These are phyloP conservation scores for Fulmarus glacialis DNA, from an alignment of 2,113 vertebrate genomes.

Conservation along the genomic window DNA sequence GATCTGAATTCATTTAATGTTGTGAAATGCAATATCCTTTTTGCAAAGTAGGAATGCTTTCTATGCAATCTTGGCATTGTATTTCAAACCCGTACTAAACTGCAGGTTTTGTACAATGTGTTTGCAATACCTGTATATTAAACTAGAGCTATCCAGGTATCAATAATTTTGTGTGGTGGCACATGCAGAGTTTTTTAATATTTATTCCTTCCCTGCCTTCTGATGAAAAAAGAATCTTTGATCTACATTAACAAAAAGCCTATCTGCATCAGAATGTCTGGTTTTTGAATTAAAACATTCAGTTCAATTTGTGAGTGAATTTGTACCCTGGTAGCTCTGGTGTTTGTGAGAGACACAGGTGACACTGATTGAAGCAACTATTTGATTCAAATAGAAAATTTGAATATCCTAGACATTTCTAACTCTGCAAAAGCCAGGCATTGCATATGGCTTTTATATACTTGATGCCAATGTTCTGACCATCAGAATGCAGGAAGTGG, in stretches of 20 bases:
- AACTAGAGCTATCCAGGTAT: not conserved
- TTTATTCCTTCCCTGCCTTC: not conserved
- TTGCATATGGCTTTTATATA: not conserved
- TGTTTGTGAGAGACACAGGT: not conserved
- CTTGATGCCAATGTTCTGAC: not conserved
- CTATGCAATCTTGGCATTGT: not conserved
- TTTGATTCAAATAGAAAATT: not conserved
- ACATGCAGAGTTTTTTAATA: not conserved
- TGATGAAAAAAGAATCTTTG: not conserved
- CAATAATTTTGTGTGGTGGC: not conserved
- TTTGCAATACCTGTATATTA: not conserved
- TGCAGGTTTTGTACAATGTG: not conserved
- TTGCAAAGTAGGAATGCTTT: not conserved
- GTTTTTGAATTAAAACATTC: not conserved
- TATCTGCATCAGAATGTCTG: not conserved
- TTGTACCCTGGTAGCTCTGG: not conserved
- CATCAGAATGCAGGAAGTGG: not conserved
- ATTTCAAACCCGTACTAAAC: not conserved
- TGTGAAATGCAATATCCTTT: conserved; percentile 10
- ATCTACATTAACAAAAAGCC: not conserved
- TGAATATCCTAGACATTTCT: not conserved
- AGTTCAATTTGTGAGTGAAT: not conserved
- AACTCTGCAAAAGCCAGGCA: not conserved
- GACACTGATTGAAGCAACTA: not conserved
- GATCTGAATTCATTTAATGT: conserved; percentile 27